These are phyloP conservation scores for Drosophila phalerata DNA, from an alignment of 2,888 invertebrate species.

Conservation along the genomic window DNA sequence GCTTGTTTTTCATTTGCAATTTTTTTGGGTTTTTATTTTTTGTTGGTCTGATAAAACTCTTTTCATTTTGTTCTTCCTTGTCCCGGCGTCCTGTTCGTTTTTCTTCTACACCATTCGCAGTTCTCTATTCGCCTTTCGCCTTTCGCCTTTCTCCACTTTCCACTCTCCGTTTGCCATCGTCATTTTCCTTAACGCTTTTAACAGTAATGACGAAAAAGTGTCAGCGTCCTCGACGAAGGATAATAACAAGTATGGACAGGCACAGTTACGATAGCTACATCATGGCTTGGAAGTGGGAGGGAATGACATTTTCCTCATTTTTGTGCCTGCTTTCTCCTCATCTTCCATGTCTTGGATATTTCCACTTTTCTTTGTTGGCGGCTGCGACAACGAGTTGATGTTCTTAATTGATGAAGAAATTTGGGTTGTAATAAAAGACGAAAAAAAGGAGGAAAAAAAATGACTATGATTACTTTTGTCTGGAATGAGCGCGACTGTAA, in stretches of 20 bases:
- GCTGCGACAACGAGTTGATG: constrained; percentile 74
- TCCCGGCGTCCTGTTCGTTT: constrained; percentile 39
- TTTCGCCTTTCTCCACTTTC: too few species aligned
- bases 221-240: constrained; percentile 82
- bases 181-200: constrained; percentile 75
- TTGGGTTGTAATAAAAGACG: constrained; percentile 70
- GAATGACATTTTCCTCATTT: constrained; percentile 52
- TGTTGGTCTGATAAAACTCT: constrained; percentile 73
- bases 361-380: constrained; percentile 50
- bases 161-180: constrained; percentile 10
- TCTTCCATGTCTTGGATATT: constrained; percentile 37
- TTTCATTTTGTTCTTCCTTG: constrained; percentile 61
- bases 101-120: constrained; percentile 18
- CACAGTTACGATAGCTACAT: constrained; percentile 37
- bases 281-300: not conserved
- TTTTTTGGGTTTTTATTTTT: constrained; percentile 28
- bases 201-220: constrained; percentile 84
- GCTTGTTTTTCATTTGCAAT: constrained; percentile 10
- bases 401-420: constrained; percentile 81
- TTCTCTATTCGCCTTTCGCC: constrained; percentile 3
- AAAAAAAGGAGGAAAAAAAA: not conserved
- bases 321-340: constrained; percentile 37
- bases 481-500: not conserved
- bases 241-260: constrained; percentile 82
- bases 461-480: not conserved